Conservation (phyloP, 2,888 invertebrate species). For the Ophion slaviceki region DNA sequence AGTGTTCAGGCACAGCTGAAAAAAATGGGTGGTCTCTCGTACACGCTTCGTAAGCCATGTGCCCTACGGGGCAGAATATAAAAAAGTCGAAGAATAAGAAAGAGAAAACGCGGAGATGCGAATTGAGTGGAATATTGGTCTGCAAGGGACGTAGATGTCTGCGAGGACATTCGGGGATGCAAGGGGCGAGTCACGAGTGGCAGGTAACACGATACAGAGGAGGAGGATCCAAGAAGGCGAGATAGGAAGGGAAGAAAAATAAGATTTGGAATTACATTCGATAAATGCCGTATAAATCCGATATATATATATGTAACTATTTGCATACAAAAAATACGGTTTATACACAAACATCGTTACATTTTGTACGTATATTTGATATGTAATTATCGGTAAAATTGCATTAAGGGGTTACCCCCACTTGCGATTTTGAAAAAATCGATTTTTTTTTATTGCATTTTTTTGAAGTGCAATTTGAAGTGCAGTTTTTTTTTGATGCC, state of each 20-base stretch:
- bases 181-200: slow-evolving; percentile 29
- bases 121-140: neutral
- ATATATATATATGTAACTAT: neutral
- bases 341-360: too few relatives aligned
- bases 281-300: slow-evolving; percentile 81
- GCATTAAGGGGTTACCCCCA: too few relatives aligned
- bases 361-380: too few relatives aligned
- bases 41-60: neutral
- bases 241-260: slow-evolving; percentile 48
- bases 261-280: slow-evolving; percentile 69
- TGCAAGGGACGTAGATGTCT: neutral
- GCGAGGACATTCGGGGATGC: slow-evolving; percentile 10
- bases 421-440: too few relatives aligned
- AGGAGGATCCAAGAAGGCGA: slow-evolving; percentile 35
- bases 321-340: too few relatives aligned
- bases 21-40: slow-evolving; percentile 3
- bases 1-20: neutral
- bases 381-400: too few relatives aligned
- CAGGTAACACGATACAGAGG: slow-evolving; percentile 74
- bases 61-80: neutral
- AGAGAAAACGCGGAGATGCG: slow-evolving; percentile 1
- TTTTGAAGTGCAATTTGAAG: too few relatives aligned
- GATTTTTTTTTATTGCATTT: too few relatives aligned
- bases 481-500: too few relatives aligned
- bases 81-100: neutral